Evolutionary conservation across 92 coral and sea anemone species (phyloP).

Genomic region (Palythoa heliodiscus): DNA sequence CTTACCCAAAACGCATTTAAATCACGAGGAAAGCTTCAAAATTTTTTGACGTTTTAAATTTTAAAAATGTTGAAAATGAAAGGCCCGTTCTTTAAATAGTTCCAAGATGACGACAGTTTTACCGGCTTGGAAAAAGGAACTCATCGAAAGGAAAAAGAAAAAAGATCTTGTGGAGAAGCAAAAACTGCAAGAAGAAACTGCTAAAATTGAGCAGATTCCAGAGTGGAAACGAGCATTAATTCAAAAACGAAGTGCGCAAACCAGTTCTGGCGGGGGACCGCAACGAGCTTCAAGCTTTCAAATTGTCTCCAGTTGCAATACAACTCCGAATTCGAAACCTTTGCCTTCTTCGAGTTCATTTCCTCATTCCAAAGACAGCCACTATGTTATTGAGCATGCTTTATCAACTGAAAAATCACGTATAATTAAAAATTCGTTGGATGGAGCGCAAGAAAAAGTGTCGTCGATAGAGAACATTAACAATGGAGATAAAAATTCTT

Average conservation of each 20-base stretch:
- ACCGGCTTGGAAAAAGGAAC: slow-evolving; percentile 88
- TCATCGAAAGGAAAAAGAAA: slow-evolving; percentile 79
- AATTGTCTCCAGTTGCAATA: slow-evolving; percentile 13
- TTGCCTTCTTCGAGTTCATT: slow-evolving; percentile 16
- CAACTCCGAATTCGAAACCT: neutral
- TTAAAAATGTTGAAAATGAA: neutral
- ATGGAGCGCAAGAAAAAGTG: slow-evolving; percentile 9
- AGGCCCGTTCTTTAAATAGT: neutral
- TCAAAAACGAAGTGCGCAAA: slow-evolving; percentile 61
- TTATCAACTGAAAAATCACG: neutral
- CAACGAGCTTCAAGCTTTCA: slow-evolving; percentile 42
- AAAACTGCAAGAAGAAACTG: slow-evolving; percentile 52
- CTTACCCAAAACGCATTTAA: neutral
- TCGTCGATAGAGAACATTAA: slow-evolving; percentile 12
- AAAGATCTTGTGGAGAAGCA: slow-evolving; percentile 71
- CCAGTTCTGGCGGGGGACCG: slow-evolving; percentile 39
- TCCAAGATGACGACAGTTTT: slow-evolving; percentile 71
- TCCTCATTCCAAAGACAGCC: neutral
- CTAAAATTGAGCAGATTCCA: slow-evolving; percentile 60
- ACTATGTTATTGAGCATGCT: slow-evolving; percentile 34
- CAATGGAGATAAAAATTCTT: slow-evolving; percentile 39
- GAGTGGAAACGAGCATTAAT: slow-evolving; percentile 81
- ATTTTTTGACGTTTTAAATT: slow-evolving; percentile 10
- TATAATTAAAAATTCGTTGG: neutral
- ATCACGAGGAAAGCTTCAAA: slow-evolving; percentile 5